phyloP scores from a whole-genome alignment of 2,888 invertebrate species.

The Leptinotarsa peninsularis region DNA sequence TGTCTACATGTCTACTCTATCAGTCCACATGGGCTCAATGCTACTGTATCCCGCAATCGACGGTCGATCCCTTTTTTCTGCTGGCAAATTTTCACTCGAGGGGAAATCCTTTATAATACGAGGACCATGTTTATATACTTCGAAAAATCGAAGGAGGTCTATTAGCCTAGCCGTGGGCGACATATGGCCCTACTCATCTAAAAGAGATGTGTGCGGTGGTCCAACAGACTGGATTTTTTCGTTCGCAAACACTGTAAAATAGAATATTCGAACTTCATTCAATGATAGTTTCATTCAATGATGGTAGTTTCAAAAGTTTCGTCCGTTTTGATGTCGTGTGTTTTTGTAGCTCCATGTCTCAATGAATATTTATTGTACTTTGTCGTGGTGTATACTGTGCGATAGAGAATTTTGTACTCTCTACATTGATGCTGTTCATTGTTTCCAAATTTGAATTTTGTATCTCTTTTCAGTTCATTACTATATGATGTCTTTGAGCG shows the following conservation, averaged over 20 bases:
- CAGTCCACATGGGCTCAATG: neutral
- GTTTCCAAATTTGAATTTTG: too few relatives aligned
- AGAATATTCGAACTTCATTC: too few relatives aligned
- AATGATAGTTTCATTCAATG: too few relatives aligned
- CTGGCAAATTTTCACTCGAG: slow-evolving; percentile 33
- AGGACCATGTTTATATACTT: slow-evolving; percentile 36
- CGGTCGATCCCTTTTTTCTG: slow-evolving; percentile 35
- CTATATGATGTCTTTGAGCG: too few relatives aligned
- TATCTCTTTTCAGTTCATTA: too few relatives aligned
- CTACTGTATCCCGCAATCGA: slow-evolving; percentile 30
- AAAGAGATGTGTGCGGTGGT: slow-evolving; percentile 22
- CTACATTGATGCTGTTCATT: too few relatives aligned
- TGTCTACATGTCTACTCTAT: slow-evolving; percentile 4
- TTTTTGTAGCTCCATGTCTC: too few relatives aligned
- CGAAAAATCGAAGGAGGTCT: slow-evolving; percentile 41
- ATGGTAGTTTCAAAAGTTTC: too few relatives aligned
- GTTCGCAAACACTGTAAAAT: neutral
- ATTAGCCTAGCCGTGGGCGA: slow-evolving; percentile 45
- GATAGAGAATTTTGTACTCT: too few relatives aligned
- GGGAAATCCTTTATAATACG: slow-evolving; percentile 38
- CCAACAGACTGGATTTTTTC: slow-evolving; percentile 1
- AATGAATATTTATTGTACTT: too few relatives aligned
- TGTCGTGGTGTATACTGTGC: too few relatives aligned
- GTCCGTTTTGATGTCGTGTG: too few relatives aligned
- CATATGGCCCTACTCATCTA: slow-evolving; percentile 43